These are phyloP conservation scores for Sarcophaga bullata DNA, from an alignment of 1,140 invertebrate genomes.

Conservation along the genomic window DNA sequence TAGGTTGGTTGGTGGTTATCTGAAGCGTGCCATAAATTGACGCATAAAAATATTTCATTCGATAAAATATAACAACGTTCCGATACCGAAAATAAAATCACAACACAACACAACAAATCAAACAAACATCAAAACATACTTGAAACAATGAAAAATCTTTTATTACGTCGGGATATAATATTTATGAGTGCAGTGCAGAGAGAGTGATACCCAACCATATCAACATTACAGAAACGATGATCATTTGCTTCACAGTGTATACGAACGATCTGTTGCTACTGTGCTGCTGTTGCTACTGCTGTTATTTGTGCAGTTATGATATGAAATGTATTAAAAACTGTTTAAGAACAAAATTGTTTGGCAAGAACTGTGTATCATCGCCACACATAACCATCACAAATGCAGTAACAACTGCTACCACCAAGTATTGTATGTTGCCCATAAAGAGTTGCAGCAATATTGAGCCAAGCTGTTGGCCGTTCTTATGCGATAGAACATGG, in stretches of 20 bases:
- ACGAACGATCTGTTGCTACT: neutral
- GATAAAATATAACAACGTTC: slow-evolving; percentile 42
- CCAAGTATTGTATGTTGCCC: slow-evolving; percentile 18
- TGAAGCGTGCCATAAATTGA: slow-evolving; percentile 44
- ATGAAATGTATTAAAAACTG: slow-evolving; percentile 25
- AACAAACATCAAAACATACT: too few relatives aligned
- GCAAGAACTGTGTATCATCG: neutral
- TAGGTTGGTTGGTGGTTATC: slow-evolving; percentile 1
- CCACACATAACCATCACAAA: too few relatives aligned
- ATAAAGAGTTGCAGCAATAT: slow-evolving; percentile 19
- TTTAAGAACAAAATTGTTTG: neutral
- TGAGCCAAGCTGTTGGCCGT: neutral
- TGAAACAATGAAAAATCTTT: too few relatives aligned
- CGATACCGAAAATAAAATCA: slow-evolving; percentile 25
- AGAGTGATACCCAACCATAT: neutral
- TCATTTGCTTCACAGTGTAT: too few relatives aligned
- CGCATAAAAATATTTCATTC: slow-evolving; percentile 44
- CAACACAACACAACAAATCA: neutral
- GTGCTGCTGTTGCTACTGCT: neutral
- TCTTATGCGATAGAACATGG: neutral
- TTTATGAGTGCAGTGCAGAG: neutral
- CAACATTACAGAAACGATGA: too few relatives aligned
- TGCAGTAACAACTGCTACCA: neutral
- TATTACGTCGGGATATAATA: too few relatives aligned
- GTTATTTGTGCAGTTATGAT: slow-evolving; percentile 30